phyloP scores from a whole-genome alignment of 2,888 invertebrate species.

The Trachelus stipa region DNA sequence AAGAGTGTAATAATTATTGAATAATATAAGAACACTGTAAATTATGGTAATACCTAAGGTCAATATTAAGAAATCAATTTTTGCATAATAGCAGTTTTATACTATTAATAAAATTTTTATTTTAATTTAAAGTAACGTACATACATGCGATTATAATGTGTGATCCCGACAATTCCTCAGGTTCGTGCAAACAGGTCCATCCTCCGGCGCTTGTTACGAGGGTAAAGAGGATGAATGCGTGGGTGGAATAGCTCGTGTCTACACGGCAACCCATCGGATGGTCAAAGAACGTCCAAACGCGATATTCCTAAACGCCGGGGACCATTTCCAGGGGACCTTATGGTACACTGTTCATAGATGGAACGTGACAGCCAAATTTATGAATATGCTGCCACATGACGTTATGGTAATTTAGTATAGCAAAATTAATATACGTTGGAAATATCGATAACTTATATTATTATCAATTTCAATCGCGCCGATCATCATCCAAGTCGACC shows the following conservation, averaged over 20 bases:
- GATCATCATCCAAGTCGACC: too few species aligned
- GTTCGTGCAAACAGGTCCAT: conserved; percentile 73
- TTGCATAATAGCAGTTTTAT: background rate
- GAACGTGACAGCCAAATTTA: conserved; percentile 80
- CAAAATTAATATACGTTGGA: background rate
- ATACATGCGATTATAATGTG: too few species aligned
- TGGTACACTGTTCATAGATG: conserved; percentile 83
- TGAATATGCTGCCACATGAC: conserved; percentile 81
- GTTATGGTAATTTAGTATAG: conserved; percentile 74
- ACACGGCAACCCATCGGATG: conserved; percentile 63
- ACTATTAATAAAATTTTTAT: background rate
- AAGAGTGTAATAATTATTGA: background rate
- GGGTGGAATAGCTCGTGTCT: conserved; percentile 78
- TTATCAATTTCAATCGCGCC: background rate
- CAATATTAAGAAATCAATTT: background rate
- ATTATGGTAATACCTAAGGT: background rate
- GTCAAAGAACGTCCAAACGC: conserved; percentile 71
- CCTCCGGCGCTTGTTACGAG: conserved; percentile 70
- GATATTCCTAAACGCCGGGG: conserved; percentile 83
- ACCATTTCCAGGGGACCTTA: conserved; percentile 87
- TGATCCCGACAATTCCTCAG: conserved; percentile 58
- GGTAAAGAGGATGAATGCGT: conserved; percentile 70
- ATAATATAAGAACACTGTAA: background rate
- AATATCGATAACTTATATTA: background rate
- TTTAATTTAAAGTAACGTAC: background rate